Base-by-base conservation (phyloP, 2,888 invertebrate genomes). In the Halictus ligatus region DNA sequence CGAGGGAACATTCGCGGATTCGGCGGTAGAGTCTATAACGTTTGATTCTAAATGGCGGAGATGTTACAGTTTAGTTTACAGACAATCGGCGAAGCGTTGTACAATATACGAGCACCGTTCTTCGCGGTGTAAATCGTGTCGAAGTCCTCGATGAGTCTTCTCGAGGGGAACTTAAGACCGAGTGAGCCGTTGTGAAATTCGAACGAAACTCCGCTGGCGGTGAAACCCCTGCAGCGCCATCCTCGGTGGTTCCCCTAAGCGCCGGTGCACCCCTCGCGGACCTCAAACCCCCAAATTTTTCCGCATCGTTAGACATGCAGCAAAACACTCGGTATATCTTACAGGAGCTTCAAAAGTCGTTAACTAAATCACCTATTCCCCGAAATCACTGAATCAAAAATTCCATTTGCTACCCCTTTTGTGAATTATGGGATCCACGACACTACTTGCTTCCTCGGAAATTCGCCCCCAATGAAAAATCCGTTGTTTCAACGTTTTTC, bases 181-280 rank as follows among this genome's bases (percentile, higher is more conserved):
- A 87, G 71, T 87, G 87, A 83, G 74, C 73, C 50, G 86, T 71
- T 58, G 83, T 73, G 84, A 87, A 79, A 79, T 87, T 86, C 76
- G 60, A 86, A 86, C n/a, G 71, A 81, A 64, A 79, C 54, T 81
- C 29, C 71, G 73, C 43, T 4, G 60, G 46, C 48, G 58, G n/a
- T 40, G 54, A 29, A 40, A 54, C 40, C 12, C 43, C 10, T 25
- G 48, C 75, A 78, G 87, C 87, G 87, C 87, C 84, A 46, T 67
- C 60, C 10, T 60, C 72, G 87, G 77, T 35, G 35, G 6, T 18
- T 40, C 12, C 12, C 1, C 18, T 21, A 75, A 87, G 40, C 75
- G 71, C 60, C 29, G 71, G 75, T n/a, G 40, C 86, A 67, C 67
- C 80, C 76, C 83, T 67, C 78, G 64, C 29, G 40, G 48, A 67